Evolutionary conservation across 2,113 vertebrate genomes (phyloP), one percentile per base, ranked within the genome.

Genomic region (Tichodroma muraria): DNA sequence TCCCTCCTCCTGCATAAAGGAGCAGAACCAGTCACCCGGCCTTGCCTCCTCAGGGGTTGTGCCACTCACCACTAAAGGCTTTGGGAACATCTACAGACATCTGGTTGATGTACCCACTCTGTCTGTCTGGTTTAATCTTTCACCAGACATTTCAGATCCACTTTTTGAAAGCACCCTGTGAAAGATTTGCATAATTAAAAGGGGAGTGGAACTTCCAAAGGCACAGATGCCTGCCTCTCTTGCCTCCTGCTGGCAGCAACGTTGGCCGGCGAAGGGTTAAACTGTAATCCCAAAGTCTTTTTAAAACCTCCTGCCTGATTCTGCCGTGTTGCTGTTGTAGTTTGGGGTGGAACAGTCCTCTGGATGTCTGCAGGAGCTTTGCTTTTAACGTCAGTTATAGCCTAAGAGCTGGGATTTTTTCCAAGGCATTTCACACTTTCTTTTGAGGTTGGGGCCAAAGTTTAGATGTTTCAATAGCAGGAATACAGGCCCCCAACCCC

Each of bases 371-470:
- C 80, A 85, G 91, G 75, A 95, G 60, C 69, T 91, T 85, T 95
- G 50, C 85, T 85, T 91, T 85, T 69, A 66, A 81, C 0, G 1
- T 85, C 59, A 56, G n/a, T 50, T 91, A 66, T 59, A 89, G 70
- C 82, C 81, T 10, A 10, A 86, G 72, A 83, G 56, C 88, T 95
- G 91, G 89, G 71, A 73, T 37, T 78, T 80, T 59, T 88, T 93
- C 79, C 94, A 85, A 88, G 79, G 56, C 4, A 0, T 93, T 95
- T 95, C 94, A 95, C 95, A 90, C 94, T 94, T 90, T 61, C 82
- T 96, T 96, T 94, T 91, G 84, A 94, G 90, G 77, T 81, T 86
- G 80, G 40, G 93, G 89, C 94, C 95, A 94, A 88, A 88, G 88
- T 95, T 95, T 88, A 73, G 88, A 83, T 80, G 82, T 90, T 95